These are phyloP conservation scores for Dolichopus griseipennis DNA, from an alignment of 2,888 invertebrate genomes.

Conservation along the genomic window DNA sequence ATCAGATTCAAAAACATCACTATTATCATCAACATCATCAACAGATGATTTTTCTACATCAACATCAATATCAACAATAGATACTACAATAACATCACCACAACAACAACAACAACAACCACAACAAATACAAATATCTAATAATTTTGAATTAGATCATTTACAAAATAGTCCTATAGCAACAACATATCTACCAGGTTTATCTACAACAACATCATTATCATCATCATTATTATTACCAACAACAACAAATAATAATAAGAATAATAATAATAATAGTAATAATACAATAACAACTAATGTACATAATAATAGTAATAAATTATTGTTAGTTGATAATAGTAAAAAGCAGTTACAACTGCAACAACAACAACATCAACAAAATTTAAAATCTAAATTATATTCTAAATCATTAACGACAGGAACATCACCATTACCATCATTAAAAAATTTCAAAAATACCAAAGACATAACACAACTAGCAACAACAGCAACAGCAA, in stretches of 20 bases:
- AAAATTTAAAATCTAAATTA: conserved; percentile 12
- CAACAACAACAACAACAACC: conserved; percentile 12
- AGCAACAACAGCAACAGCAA: not conserved
- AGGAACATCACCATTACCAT: conserved; percentile 18
- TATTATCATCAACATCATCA: conserved; percentile 12
- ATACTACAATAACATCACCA: conserved; percentile 19
- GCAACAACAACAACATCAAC: conserved; percentile 7
- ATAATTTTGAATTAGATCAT: not conserved
- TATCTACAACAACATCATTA: not conserved
- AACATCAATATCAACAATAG: conserved; percentile 17
- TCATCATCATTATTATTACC: too few relatives aligned
- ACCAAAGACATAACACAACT: not conserved
- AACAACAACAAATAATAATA: not conserved
- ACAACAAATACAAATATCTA: not conserved
- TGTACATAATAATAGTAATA: not conserved
- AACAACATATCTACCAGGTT: conserved; percentile 10
- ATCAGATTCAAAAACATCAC: conserved; percentile 10
- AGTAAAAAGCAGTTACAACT: not conserved
- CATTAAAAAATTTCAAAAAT: conserved; percentile 8
- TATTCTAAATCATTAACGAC: conserved; percentile 12
- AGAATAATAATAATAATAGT: not conserved
- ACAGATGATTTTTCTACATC: conserved; percentile 20
- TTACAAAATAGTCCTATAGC: not conserved
- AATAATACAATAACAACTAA: not conserved
- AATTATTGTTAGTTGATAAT: too few relatives aligned